A percentile compares a stretch with the other conserved stretches of the same genome.
Evolutionary conservation across 2,797 vertebrate species (phyloP).

Genomic region (Paramormyrops hopkinsi): DNA sequence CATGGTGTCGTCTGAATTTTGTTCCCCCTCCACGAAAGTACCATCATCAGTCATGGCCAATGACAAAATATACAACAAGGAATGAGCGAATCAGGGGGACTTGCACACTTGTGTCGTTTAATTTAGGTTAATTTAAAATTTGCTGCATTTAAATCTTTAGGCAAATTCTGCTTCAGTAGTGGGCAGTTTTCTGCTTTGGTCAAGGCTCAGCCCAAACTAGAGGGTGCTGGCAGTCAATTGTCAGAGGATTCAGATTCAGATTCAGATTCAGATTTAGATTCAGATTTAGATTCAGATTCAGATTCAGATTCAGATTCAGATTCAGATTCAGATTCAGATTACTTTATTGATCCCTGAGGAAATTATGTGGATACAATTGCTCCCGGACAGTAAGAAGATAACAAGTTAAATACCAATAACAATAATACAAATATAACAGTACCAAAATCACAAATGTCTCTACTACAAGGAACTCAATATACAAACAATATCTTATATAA

Average conservation of each 20-base stretch:
- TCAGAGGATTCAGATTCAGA: not conserved
- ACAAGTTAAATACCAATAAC: too few relatives aligned
- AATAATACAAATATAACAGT: too few relatives aligned
- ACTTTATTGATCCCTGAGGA: too few relatives aligned
- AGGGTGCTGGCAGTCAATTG: constrained; percentile 30
- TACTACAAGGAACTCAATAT: too few relatives aligned
- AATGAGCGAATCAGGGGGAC: not conserved
- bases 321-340: too few relatives aligned
- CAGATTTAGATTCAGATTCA: too few relatives aligned
- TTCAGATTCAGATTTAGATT: too few relatives aligned
- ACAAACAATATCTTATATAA: too few relatives aligned
- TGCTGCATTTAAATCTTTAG: constrained; percentile 15
- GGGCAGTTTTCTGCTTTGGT: constrained; percentile 37
- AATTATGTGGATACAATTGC: too few relatives aligned
- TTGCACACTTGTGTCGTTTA: not conserved
- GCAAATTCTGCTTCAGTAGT: constrained; percentile 32
- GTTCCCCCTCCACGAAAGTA: not conserved
- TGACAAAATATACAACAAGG: not conserved
- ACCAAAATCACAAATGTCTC: too few relatives aligned
- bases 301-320: not conserved
- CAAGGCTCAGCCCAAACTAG: constrained; percentile 31
- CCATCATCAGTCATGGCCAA: not conserved
- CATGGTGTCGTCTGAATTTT: not conserved
- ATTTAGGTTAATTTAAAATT: not conserved
- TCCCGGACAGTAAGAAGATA: too few relatives aligned